These are phyloP conservation scores for Catharus minimus DNA, from an alignment of 2,113 vertebrate species.

Conservation along the genomic window DNA sequence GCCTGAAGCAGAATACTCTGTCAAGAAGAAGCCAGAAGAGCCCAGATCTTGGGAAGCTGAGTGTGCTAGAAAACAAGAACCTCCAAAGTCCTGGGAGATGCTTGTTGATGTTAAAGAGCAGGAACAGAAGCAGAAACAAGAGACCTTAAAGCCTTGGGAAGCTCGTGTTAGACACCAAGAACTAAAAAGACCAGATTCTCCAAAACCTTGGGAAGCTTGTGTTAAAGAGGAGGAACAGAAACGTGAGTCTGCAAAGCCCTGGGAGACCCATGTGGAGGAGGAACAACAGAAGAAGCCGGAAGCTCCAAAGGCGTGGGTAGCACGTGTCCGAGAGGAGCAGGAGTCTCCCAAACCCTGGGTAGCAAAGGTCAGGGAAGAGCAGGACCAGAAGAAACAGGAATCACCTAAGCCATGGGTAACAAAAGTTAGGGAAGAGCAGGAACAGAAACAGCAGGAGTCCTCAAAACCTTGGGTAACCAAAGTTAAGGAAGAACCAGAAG, in stretches of 20 bases:
- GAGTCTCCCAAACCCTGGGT: conserved; percentile 65
- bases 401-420: conserved; percentile 37
- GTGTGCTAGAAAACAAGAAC: conserved; percentile 77
- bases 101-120: conserved; percentile 69
- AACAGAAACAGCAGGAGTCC: conserved; percentile 65
- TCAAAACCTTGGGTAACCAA: conserved; percentile 46
- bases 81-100: conserved; percentile 85
- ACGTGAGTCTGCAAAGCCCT: conserved; percentile 37
- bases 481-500: conserved; percentile 72
- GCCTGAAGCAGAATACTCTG: conserved; percentile 68
- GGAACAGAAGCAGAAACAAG: conserved; percentile 65
- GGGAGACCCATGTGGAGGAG: conserved; percentile 69
- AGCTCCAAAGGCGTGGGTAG: conserved; percentile 83
- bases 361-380: conserved; percentile 71
- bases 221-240: conserved; percentile 55
- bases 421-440: conserved; percentile 70
- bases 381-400: conserved; percentile 70
- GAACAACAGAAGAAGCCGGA: conserved; percentile 71
- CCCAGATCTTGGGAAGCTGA: conserved; percentile 78
- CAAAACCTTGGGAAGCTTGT: conserved; percentile 72
- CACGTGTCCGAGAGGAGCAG: conserved; percentile 27
- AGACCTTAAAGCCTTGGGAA: conserved; percentile 67
- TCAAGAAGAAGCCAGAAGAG: conserved; percentile 66
- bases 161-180: conserved; percentile 65
- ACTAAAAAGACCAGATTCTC: conserved; percentile 37